A percentile compares a stretch with the other conserved stretches of the same genome.
Evolutionary conservation across 2,888 invertebrate genomes (phyloP).

Genomic region (Cephus rjabovi): DNA sequence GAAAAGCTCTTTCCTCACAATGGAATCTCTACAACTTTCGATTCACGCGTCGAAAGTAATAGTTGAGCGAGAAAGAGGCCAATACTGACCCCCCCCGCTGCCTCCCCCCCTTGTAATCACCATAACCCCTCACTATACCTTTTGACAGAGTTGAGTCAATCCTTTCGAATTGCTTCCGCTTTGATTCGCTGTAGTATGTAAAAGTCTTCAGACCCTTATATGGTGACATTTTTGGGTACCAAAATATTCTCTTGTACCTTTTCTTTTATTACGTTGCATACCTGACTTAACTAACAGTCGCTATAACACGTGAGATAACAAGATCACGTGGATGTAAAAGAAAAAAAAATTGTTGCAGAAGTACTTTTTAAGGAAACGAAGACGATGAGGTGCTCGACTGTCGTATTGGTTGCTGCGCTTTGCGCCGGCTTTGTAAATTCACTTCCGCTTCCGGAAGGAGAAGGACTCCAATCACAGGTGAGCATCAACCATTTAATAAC

Average conservation of each 20-base stretch:
- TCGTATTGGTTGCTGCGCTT: conserved; percentile 43
- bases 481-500: conserved; percentile 26
- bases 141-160: conserved; percentile 9
- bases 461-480: conserved; percentile 57
- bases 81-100: conserved; percentile 14
- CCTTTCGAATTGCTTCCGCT: conserved; percentile 32
- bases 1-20: neutral
- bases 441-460: conserved; percentile 51
- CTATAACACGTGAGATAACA: neutral
- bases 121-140: conserved; percentile 21
- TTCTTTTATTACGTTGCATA: no score
- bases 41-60: conserved; percentile 65
- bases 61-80: conserved; percentile 62
- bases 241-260: no score
- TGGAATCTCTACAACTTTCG: conserved; percentile 51
- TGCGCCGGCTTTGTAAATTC: conserved; percentile 54
- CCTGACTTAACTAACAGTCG: neutral
- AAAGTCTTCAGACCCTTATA: neutral
- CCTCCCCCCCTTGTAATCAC: conserved; percentile 38
- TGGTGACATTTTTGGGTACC: neutral
- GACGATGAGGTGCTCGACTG: conserved; percentile 52
- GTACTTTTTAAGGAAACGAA: conserved; percentile 22
- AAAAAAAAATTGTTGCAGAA: conserved; percentile 16
- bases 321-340: neutral
- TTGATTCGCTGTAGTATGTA: neutral